These are phyloP conservation scores for Actinemys pallida DNA, from an alignment of 2,113 vertebrate species.

Conservation along the genomic window DNA sequence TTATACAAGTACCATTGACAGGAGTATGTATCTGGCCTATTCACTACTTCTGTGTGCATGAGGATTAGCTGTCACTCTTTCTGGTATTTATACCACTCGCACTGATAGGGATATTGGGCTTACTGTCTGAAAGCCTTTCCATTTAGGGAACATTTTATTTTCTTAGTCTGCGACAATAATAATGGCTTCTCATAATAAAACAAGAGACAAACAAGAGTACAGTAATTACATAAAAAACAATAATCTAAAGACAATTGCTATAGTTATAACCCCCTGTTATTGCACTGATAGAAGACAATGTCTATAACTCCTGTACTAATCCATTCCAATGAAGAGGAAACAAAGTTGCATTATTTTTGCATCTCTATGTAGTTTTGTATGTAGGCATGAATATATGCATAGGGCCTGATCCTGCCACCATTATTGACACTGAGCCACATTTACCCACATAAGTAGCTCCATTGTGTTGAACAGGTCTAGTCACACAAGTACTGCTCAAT, in stretches of 20 bases:
- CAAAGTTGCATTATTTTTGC: accelerated
- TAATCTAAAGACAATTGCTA: background rate
- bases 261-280: background rate
- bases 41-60: conserved; percentile 18
- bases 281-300: background rate
- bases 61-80: conserved; percentile 52
- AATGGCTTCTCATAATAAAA: conserved; percentile 8
- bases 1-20: background rate
- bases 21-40: background rate
- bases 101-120: background rate
- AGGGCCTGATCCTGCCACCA: background rate
- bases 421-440: accelerated
- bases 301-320: background rate
- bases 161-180: background rate
- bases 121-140: conserved; percentile 26
- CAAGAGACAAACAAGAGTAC: background rate
- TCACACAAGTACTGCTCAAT: background rate
- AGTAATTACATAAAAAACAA: background rate
- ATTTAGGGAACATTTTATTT: background rate
- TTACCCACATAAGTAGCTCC: background rate
- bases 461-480: accelerated
- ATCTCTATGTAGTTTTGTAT: background rate
- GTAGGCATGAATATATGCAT: background rate
- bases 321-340: background rate
- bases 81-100: conserved; percentile 21